Evolutionary conservation across 2,113 vertebrate species (phyloP).

Genomic region (Rhabdornis inornatus): DNA sequence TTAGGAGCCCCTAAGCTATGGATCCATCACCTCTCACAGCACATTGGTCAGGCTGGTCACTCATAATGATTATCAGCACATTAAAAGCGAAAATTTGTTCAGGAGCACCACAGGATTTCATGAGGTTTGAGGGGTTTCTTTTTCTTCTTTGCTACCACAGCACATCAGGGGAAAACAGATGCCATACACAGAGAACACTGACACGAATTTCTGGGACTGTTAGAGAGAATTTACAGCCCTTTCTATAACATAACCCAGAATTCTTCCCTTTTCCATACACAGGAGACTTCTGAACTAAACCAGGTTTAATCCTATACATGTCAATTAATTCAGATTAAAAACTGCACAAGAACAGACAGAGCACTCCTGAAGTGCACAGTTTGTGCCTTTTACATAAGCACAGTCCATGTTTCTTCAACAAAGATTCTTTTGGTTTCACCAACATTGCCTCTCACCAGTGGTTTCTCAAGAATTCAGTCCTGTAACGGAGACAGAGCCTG

Average conservation of each 20-base stretch:
- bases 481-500: not conserved
- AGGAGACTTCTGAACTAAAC: not conserved
- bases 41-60: not conserved
- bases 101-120: not conserved
- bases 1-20: not conserved
- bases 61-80: not conserved
- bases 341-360: not conserved
- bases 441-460: not conserved
- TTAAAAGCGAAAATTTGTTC: not conserved
- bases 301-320: not conserved
- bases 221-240: not conserved
- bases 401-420: not conserved
- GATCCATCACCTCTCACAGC: not conserved
- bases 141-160: not conserved
- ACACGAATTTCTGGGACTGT: not conserved
- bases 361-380: not conserved
- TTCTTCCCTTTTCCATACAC: not conserved
- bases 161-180: not conserved
- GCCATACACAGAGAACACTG: not conserved
- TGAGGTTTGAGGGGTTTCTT: not conserved
- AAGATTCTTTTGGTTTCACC: not conserved
- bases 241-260: not conserved
- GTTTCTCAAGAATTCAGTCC: not conserved
- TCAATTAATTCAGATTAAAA: not conserved
- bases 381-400: not conserved